These are phyloP conservation scores for Agriopis marginaria DNA, from an alignment of 2,888 invertebrate genomes.

Conservation along the genomic window DNA sequence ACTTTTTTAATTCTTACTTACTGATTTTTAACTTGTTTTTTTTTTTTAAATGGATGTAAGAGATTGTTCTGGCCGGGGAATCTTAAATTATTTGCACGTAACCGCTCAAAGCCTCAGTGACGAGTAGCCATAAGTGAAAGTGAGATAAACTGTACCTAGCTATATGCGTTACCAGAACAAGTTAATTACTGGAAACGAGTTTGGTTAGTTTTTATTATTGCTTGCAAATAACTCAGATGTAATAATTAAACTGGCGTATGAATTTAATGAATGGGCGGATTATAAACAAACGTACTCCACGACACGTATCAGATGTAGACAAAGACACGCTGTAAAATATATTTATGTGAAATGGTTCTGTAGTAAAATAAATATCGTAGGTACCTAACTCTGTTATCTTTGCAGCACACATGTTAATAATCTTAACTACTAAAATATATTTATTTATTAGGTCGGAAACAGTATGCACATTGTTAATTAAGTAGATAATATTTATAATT, in stretches of 20 bases:
- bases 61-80: no score
- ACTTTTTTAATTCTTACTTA: no score
- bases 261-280: conserved; percentile 44
- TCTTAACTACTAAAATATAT: background rate
- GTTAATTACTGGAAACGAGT: conserved; percentile 3
- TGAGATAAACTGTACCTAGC: conserved; percentile 24
- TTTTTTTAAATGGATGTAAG: no score
- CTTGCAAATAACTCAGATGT: conserved; percentile 6
- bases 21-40: no score
- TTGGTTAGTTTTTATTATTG: conserved; percentile 3
- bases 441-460: background rate
- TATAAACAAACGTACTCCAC: conserved; percentile 29
- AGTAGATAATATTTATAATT: no score
- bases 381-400: conserved; percentile 2
- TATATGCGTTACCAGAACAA: background rate
- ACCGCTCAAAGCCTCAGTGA: background rate
- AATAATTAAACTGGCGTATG: conserved; percentile 51
- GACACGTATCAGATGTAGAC: background rate
- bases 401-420: conserved; percentile 6
- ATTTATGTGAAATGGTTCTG: background rate
- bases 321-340: background rate
- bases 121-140: conserved; percentile 36
- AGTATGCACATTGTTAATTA: background rate
- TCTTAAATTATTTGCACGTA: no score
- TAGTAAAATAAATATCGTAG: conserved; percentile 4